phyloP scores from a whole-genome alignment of 2,888 invertebrate species.

The Platycheirus rosarum region DNA sequence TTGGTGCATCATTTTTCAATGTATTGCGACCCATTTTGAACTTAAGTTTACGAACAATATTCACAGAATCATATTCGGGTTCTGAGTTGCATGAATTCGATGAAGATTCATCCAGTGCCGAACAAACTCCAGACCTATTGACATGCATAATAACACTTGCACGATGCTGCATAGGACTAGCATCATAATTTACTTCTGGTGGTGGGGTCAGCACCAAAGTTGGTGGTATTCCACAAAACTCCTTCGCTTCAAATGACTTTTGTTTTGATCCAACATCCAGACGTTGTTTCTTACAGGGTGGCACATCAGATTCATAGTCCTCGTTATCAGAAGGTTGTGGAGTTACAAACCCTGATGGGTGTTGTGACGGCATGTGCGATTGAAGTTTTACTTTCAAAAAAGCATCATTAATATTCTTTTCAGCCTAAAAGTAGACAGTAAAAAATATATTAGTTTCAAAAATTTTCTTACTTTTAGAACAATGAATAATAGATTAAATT shows the following conservation, averaged over 20 bases:
- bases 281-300: slow-evolving; percentile 83
- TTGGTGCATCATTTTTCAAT: slow-evolving; percentile 17
- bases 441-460: slow-evolving; percentile 10
- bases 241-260: slow-evolving; percentile 49
- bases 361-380: slow-evolving; percentile 59
- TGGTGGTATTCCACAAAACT: slow-evolving; percentile 73
- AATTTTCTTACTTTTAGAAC: not conserved
- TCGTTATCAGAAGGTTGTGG: slow-evolving; percentile 95
- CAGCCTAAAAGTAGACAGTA: slow-evolving; percentile 49
- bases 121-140: slow-evolving; percentile 90
- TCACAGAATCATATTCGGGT: slow-evolving; percentile 79
- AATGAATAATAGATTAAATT: not conserved
- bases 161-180: slow-evolving; percentile 84
- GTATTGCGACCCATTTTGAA: slow-evolving; percentile 82
- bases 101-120: slow-evolving; percentile 76
- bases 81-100: slow-evolving; percentile 67
- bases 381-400: slow-evolving; percentile 66
- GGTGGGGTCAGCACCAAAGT: slow-evolving; percentile 79
- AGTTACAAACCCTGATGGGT: slow-evolving; percentile 84
- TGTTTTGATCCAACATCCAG: slow-evolving; percentile 73
- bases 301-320: slow-evolving; percentile 85
- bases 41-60: slow-evolving; percentile 81
- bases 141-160: slow-evolving; percentile 94
- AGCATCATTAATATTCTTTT: slow-evolving; percentile 59
- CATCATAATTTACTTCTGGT: slow-evolving; percentile 82